Evolutionary conservation across 1,140 invertebrate species (phyloP).

Genomic region (Drosophila sturtevanti): DNA sequence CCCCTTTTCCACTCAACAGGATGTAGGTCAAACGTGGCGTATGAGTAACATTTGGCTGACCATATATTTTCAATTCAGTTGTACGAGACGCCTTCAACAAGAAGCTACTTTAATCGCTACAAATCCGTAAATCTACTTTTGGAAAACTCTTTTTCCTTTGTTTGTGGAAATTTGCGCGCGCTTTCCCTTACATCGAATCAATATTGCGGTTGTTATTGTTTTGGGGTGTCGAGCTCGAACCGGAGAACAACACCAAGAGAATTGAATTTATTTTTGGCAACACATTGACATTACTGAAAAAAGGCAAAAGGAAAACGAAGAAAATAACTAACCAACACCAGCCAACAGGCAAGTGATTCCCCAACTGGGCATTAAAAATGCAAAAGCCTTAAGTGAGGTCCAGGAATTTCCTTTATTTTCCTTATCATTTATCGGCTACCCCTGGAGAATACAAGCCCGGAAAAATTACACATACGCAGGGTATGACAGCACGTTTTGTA

Average conservation of each 20-base stretch:
- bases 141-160: conserved; percentile 1
- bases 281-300: conserved; percentile 34
- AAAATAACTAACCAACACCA: background rate
- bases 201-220: conserved; percentile 30
- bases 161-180: conserved; percentile 53
- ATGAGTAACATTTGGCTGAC: conserved; percentile 54
- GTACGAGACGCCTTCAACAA: conserved; percentile 51
- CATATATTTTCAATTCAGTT: conserved; percentile 45
- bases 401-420: conserved; percentile 22
- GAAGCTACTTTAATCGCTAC: conserved; percentile 24
- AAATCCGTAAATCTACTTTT: conserved; percentile 14
- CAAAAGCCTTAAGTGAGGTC: conserved; percentile 57
- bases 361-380: conserved; percentile 58
- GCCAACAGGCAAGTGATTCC: conserved; percentile 33
- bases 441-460: conserved; percentile 13
- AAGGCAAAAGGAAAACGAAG: background rate
- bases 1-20: conserved; percentile 21
- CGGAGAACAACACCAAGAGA: conserved; percentile 14
- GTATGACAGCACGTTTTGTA: conserved; percentile 20
- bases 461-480: conserved; percentile 44
- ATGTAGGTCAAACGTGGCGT: conserved; percentile 72
- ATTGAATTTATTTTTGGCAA: conserved; percentile 58
- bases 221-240: conserved; percentile 17
- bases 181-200: conserved; percentile 49
- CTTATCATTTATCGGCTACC: conserved; percentile 5